Conservation (phyloP, 2,113 vertebrate genomes). For the Strix uralensis region DNA sequence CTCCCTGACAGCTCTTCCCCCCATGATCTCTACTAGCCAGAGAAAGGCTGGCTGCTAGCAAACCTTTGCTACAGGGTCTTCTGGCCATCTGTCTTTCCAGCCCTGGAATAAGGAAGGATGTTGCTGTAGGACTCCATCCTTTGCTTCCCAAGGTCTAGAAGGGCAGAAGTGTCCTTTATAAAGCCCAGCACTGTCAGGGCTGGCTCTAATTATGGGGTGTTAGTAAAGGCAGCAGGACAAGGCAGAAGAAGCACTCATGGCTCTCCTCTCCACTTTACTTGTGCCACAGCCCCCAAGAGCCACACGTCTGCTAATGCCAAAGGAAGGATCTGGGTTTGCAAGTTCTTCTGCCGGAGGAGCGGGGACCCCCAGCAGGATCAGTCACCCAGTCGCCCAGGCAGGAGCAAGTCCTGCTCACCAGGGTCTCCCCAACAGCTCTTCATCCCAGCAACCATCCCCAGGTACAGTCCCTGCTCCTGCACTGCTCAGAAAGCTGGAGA, state of each 20-base stretch:
- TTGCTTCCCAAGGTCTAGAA: not conserved
- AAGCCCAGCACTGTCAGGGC: not conserved
- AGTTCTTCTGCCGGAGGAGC: too few species aligned
- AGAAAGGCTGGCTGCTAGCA: not conserved
- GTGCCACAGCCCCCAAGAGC: too few species aligned
- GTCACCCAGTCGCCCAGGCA: too few species aligned
- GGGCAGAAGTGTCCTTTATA: not conserved
- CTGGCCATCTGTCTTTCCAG: not conserved
- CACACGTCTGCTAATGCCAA: too few species aligned
- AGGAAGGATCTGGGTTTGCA: too few species aligned
- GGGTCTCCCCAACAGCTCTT: too few species aligned
- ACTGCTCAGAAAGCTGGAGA: too few species aligned
- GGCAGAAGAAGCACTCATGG: not conserved
- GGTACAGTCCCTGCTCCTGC: too few species aligned
- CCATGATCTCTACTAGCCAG: not conserved
- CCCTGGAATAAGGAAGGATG: not conserved
- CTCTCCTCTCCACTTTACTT: not conserved
- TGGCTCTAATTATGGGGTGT: not conserved
- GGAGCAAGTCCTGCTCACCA: too few species aligned
- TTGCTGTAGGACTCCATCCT: not conserved
- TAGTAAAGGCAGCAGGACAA: not conserved
- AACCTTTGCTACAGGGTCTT: not conserved
- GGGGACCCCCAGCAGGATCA: too few species aligned
- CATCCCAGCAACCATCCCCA: too few species aligned
- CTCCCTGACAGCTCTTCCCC: not conserved